Evolutionary conservation across 2,113 vertebrate species (phyloP), one percentile per base, ranked within the genome.

Genomic region (Heteronetta atricapilla): DNA sequence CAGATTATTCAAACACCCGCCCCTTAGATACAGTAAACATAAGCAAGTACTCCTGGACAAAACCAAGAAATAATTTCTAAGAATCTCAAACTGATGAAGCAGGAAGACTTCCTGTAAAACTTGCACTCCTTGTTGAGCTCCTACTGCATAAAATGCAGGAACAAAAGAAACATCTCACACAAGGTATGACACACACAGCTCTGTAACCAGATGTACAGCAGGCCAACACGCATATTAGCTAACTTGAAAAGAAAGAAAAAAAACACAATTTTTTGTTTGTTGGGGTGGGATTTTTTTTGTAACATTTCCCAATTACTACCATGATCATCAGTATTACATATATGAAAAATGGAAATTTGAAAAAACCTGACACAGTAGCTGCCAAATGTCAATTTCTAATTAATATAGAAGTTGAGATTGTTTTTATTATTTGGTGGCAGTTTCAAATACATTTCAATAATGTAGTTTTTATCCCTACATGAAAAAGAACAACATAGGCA

Each of bases 111-210:
- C 31, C 58, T 52, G 59, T 42, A 56, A 72, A 78, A 70, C 6
- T 21, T 1, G 1, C 11, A 11, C 6, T 77, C 6, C 38, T 53
- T 69, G 86, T 38, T 56, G 18, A 53, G 29, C 9, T 76, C 25
- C 59, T 33, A 38, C 10, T 0, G 0, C 2, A 6, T 31, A 62
- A 73, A 58, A 88, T 1, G 3, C 5, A 66, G 29, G 29, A 13
- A 7, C 4, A n/a, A 29, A 13, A 64, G n/a, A 46, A 72, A 14
- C 46, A 46, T 36, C 17, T 42, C 36, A 53, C 40, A 40, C 3
- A 7, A n/a, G 10, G 11, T 4, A 33, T 0, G 4, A 48, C 58
- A 85, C 25, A 26, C 3, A 56, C 5, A 38, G 13, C 34, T 70
- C 50, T 77, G 17, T 31, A 42, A 69, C 13, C 6, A 55, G 38